Evolutionary conservation across 2,888 invertebrate genomes (phyloP), one percentile per base, ranked within the genome.

Genomic region (Chrysodeixis includens): DNA sequence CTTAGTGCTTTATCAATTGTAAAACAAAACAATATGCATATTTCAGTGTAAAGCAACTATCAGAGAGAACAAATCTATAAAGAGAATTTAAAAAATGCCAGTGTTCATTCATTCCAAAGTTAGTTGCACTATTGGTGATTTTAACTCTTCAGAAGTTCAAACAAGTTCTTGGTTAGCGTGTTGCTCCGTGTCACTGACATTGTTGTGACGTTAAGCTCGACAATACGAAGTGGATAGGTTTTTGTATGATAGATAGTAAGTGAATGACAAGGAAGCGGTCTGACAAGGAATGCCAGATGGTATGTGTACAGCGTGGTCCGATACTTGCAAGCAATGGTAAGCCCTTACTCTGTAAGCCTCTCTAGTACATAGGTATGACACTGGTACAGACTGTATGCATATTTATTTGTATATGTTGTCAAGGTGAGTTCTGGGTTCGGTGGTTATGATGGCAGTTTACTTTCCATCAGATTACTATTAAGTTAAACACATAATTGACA

Each of bases 251-350:
- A 49, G 46, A 20, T 49, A 49, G 8, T 49, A 49, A 49, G 46
- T 10, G 10, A 49, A 49, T 49, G 46, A 49, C 16, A 9, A 20
- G 46, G 46, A 49, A 55, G 66, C 26, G 76, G 66, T 75, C 30
- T 57, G 46, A 20, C 20, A 20, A 10, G 20, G 18, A 18, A 20
- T 49, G 46, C 20, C 10, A 49, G 46, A 49, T 0, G n/a, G 0
- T 32, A 10, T 9, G 18, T 7, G 20, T 52, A 46, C 51, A 56
- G 56, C 22, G 30, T 30, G 20, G 61, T 32, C 22, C 56, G 59
- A 52, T n/a, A 54, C 52, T 69, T 62, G 78, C 74, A 78, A 56
- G 62, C 57, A 61, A 58, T 14, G 62, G 54, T 78, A 74, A 55
- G 59, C 61, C 30, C 20, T 53, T 51, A 56, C 65, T 46, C 53